Conservation (phyloP, 2,888 invertebrate species). For the Pyrrhia umbra region DNA sequence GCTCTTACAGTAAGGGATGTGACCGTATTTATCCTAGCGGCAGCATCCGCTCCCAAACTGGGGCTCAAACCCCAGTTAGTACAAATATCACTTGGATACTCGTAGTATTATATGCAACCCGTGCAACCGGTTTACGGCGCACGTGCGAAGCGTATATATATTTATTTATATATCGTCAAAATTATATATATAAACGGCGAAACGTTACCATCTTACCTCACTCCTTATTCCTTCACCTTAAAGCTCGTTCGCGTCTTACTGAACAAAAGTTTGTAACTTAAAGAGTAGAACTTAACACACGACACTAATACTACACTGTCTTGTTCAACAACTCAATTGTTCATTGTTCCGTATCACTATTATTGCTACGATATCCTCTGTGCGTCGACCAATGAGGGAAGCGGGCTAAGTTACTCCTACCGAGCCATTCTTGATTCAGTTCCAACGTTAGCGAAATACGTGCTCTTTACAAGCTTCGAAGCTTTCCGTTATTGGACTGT, state of each 20-base stretch:
- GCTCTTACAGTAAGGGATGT: slow-evolving; percentile 25
- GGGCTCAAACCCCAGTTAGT: slow-evolving; percentile 10
- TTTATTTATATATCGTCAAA: slow-evolving; percentile 51
- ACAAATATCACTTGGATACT: slow-evolving; percentile 40
- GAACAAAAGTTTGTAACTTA: slow-evolving; percentile 64
- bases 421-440: slow-evolving; percentile 13
- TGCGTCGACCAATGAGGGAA: slow-evolving; percentile 56
- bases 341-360: slow-evolving; percentile 62
- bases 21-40: slow-evolving; percentile 23
- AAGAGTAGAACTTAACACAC: slow-evolving; percentile 62
- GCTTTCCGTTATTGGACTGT: slow-evolving; percentile 15
- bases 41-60: slow-evolving; percentile 8
- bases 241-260: slow-evolving; percentile 65
- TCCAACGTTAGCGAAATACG: slow-evolving; percentile 8
- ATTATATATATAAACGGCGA: slow-evolving; percentile 55
- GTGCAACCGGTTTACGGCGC: slow-evolving; percentile 32
- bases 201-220: slow-evolving; percentile 56
- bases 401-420: slow-evolving; percentile 25
- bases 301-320: slow-evolving; percentile 63
- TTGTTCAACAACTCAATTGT: slow-evolving; percentile 55
- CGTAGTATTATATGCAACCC: slow-evolving; percentile 41
- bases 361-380: slow-evolving; percentile 59
- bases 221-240: slow-evolving; percentile 58
- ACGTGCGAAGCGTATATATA: slow-evolving; percentile 51
- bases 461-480: slow-evolving; percentile 4